These are phyloP conservation scores for Himalopsyche tibetana DNA, from an alignment of 2,888 invertebrate genomes.

Conservation along the genomic window DNA sequence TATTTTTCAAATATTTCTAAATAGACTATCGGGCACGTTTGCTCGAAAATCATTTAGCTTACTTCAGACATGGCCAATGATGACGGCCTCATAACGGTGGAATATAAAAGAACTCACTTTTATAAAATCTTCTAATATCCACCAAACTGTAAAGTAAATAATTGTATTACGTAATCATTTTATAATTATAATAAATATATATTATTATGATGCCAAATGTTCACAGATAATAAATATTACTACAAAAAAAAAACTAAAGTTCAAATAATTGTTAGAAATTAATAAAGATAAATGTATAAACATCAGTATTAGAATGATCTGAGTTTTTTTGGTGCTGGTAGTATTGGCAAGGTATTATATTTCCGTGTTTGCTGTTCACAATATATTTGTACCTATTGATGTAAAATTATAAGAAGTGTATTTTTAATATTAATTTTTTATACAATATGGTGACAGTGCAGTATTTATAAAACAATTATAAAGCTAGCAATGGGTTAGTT, in stretches of 20 bases:
- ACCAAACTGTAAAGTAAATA: too few relatives aligned
- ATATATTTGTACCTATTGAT: background rate
- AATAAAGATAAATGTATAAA: background rate
- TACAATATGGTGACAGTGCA: background rate
- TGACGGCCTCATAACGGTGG: too few relatives aligned
- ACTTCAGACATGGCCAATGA: too few relatives aligned
- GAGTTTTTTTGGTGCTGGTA: background rate
- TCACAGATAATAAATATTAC: background rate
- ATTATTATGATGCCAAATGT: conserved; percentile 24
- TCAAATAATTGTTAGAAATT: background rate
- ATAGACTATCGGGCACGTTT: too few relatives aligned
- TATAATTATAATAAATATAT: background rate
- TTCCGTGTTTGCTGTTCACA: background rate
- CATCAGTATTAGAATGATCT: background rate
- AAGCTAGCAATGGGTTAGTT: too few relatives aligned
- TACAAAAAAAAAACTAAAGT: background rate
- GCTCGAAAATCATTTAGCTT: too few relatives aligned
- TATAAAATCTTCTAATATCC: too few relatives aligned
- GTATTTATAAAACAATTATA: background rate
- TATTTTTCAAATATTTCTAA: too few relatives aligned
- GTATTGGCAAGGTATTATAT: background rate
- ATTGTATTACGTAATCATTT: background rate
- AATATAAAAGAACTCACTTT: too few relatives aligned
- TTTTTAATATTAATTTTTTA: background rate
- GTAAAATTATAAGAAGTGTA: background rate